Evolutionary conservation across 1,140 invertebrate genomes (phyloP).

Genomic region (Anastatus disparis): DNA sequence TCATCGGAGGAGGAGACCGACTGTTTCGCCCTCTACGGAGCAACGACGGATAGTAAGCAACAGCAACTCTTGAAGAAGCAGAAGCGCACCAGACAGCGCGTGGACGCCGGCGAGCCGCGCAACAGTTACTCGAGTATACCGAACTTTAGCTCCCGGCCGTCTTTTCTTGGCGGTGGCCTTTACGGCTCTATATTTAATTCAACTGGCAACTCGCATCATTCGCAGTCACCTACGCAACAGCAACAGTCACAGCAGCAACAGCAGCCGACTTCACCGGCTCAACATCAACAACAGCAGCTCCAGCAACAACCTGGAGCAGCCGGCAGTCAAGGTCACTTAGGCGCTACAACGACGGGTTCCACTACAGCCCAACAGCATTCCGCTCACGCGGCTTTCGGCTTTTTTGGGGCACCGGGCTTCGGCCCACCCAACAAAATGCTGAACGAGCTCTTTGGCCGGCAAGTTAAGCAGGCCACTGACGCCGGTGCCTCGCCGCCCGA

Average conservation of each 20-base stretch:
- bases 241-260: constrained; percentile 43
- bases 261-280: not conserved
- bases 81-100: constrained; percentile 91
- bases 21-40: constrained; percentile 89
- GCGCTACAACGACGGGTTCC: constrained; percentile 61
- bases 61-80: constrained; percentile 86
- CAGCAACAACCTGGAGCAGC: constrained; percentile 51
- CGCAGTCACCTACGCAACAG: constrained; percentile 41
- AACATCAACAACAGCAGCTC: not conserved
- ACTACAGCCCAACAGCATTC: constrained; percentile 63
- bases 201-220: constrained; percentile 24
- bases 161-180: constrained; percentile 83
- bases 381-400: constrained; percentile 72
- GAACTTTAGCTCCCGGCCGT: constrained; percentile 85
- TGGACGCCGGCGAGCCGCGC: constrained; percentile 92
- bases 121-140: constrained; percentile 91
- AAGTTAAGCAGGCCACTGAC: constrained; percentile 77
- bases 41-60: constrained; percentile 68
- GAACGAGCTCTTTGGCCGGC: constrained; percentile 82
- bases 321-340: constrained; percentile 54
- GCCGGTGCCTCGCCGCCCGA: constrained; percentile 71
- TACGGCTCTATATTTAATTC: constrained; percentile 80
- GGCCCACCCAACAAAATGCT: constrained; percentile 79
- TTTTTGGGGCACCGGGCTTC: constrained; percentile 77
- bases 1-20: constrained; percentile 94